Evolutionary conservation across 2,888 invertebrate genomes (phyloP).

Genomic region (Germaria angustata): DNA sequence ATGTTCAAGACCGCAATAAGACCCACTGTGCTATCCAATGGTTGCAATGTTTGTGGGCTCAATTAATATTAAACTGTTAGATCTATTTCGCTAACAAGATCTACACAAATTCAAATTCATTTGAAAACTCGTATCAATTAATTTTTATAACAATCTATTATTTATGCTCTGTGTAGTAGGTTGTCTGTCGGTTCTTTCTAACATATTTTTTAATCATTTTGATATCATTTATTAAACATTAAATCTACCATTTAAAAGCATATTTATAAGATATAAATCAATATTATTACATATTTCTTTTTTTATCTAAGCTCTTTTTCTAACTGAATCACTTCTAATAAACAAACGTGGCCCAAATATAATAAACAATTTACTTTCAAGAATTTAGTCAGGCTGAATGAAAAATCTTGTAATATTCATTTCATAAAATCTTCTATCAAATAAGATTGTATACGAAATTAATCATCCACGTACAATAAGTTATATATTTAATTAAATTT

Average conservation of each 20-base stretch:
- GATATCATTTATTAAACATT: neutral
- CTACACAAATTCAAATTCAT: too few species aligned
- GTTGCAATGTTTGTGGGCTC: too few species aligned
- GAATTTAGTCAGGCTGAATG: neutral
- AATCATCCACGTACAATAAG: neutral
- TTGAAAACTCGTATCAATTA: too few species aligned
- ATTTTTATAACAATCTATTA: too few species aligned
- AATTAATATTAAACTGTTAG: too few species aligned
- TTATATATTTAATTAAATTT: constrained; percentile 8
- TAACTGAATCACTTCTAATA: neutral
- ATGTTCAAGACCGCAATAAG: too few species aligned
- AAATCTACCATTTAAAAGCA: neutral
- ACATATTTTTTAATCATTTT: neutral
- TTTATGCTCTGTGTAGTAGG: too few species aligned
- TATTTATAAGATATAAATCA: neutral
- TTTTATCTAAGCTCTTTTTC: neutral
- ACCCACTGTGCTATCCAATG: too few species aligned
- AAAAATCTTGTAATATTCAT: neutral
- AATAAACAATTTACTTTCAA: neutral
- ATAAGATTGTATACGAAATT: neutral
- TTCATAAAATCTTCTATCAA: constrained; percentile 5
- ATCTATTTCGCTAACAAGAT: too few species aligned
- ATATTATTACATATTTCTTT: neutral
- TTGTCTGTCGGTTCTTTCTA: neutral
- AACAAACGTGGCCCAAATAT: neutral